These are phyloP conservation scores for Stenodera caucasica DNA, from an alignment of 2,888 invertebrate genomes.

Conservation along the genomic window DNA sequence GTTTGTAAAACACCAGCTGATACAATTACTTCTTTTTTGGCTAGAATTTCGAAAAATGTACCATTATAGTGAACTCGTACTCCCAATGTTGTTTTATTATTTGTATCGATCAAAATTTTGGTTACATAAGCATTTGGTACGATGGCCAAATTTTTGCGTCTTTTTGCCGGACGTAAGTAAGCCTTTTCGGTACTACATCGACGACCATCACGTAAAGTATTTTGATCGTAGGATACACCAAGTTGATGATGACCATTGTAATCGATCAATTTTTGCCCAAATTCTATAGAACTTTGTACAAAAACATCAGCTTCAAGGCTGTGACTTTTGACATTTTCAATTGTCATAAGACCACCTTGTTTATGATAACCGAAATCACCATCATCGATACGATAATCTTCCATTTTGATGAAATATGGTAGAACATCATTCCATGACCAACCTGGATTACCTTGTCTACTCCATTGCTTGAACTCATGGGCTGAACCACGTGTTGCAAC, in stretches of 20 bases:
- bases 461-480: too few relatives aligned
- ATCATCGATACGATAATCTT: constrained; percentile 47
- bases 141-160: constrained; percentile 65
- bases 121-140: constrained; percentile 70
- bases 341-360: constrained; percentile 36
- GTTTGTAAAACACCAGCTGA: constrained; percentile 86
- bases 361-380: constrained; percentile 49
- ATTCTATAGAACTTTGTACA: constrained; percentile 64
- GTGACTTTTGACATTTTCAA: constrained; percentile 52
- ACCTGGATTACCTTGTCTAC: constrained; percentile 60
- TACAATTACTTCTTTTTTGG: constrained; percentile 79
- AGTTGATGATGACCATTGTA: constrained; percentile 66
- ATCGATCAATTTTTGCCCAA: constrained; percentile 69
- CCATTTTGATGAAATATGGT: constrained; percentile 49
- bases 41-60: constrained; percentile 55
- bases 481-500: too few relatives aligned
- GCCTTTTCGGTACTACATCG: constrained; percentile 69
- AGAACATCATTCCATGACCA: constrained; percentile 57
- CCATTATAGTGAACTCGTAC: constrained; percentile 66
- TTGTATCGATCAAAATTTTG: constrained; percentile 68
- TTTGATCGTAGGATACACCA: constrained; percentile 67
- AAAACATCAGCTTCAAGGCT: constrained; percentile 58
- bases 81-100: constrained; percentile 74
- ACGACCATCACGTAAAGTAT: constrained; percentile 66
- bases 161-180: constrained; percentile 63